Base-by-base conservation (phyloP, 2,113 vertebrate genomes). In the Typhlomys cinereus region DNA sequence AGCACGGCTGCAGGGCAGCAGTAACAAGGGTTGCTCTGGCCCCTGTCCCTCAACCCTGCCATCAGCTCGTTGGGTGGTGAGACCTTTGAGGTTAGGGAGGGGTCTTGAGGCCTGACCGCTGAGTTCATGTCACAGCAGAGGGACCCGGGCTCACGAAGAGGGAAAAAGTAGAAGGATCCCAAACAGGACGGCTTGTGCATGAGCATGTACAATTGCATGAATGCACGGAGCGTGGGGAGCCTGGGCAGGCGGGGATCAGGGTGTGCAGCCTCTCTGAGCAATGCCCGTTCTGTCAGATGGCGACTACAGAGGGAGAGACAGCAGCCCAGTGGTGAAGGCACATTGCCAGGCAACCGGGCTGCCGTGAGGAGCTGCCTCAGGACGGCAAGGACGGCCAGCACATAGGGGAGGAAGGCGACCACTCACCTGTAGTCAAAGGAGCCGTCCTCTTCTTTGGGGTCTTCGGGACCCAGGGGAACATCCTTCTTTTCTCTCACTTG, bases 391-490 rank as follows among this genome's bases (percentile, higher is more conserved):
- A 2, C 85, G 34, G 39, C 76, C 34, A 46, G 86, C 31, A 10
- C 4, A 85, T 27, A 59, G 89, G 85, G 23, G 18, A 7, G 11
- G 54, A 61, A 34, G 3, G 31, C n/a, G 92, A 9, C 41, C 31
- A 96, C 98, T 46, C 98, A 99, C 99, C 99, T 99, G 98, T 99
- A 99, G 97, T 99, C 99, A 73, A 99, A 99, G 0, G 99, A 99
- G 57, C 99, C 99, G 0, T 99, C 99, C 71, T 98, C 99, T 90
- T 99, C 99, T 74, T 99, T 99, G 95, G 99, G 99, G 94, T 99
- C 99, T 88, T 99, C 99, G 0, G 98, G 97, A 13, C 99, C 99
- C 73, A 99, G 97, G 0, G 99, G 98, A 13, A 99, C 98, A 5
- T 99, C 99, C 97, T 99, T 99, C 94, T 99, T 99, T 92, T 99